These are phyloP conservation scores for Ambastaia sidthimunki DNA, from an alignment of 2,797 vertebrate genomes.

Conservation along the genomic window DNA sequence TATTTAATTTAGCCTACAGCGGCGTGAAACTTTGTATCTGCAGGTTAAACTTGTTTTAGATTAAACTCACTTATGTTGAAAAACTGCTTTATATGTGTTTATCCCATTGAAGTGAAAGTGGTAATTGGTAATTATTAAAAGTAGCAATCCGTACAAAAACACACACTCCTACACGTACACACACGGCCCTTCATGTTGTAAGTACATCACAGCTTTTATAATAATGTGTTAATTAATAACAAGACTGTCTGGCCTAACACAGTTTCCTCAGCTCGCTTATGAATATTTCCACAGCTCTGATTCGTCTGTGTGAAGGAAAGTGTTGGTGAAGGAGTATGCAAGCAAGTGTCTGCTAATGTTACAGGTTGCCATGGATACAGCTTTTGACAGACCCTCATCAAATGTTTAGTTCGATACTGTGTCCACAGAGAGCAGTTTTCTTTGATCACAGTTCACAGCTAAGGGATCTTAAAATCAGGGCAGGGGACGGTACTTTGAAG, in stretches of 20 bases:
- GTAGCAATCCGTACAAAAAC: not conserved
- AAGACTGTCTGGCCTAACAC: slow-evolving; percentile 46
- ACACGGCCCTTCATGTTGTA: slow-evolving; percentile 15
- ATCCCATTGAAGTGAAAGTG: slow-evolving; percentile 6
- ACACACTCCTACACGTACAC: slow-evolving; percentile 7
- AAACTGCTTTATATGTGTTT: not conserved
- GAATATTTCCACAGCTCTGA: slow-evolving; percentile 57
- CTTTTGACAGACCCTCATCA: slow-evolving; percentile 65
- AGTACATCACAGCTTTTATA: slow-evolving; percentile 39
- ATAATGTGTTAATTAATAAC: slow-evolving; percentile 57
- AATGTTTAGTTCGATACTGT: slow-evolving; percentile 64
- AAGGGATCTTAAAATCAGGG: slow-evolving; percentile 58
- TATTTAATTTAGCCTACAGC: not conserved
- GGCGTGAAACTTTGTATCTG: not conserved
- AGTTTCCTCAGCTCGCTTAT: slow-evolving; percentile 47
- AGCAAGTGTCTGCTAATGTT: slow-evolving; percentile 31
- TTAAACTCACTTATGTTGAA: not conserved
- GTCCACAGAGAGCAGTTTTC: slow-evolving; percentile 59
- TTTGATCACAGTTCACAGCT: slow-evolving; percentile 63
- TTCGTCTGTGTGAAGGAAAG: slow-evolving; percentile 40
- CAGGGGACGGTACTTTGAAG: slow-evolving; percentile 50
- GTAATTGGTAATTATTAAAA: slow-evolving; percentile 20
- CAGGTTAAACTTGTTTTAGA: not conserved
- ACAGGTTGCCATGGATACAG: slow-evolving; percentile 61
- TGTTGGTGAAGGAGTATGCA: slow-evolving; percentile 26